These are phyloP conservation scores for Caerostris darwini DNA, from an alignment of 1,140 invertebrate genomes.

Conservation along the genomic window DNA sequence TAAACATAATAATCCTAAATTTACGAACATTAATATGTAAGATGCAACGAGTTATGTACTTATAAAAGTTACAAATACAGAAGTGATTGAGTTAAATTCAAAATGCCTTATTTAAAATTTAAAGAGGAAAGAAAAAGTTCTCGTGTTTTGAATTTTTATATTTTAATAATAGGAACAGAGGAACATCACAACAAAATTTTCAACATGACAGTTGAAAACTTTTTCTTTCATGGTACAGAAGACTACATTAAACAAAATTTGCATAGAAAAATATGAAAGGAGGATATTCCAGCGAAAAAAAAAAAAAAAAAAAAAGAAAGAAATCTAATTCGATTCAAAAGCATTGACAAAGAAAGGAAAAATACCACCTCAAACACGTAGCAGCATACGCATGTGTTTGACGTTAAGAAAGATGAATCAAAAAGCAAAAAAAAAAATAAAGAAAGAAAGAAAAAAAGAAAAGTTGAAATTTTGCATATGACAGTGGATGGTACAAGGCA, in stretches of 20 bases:
- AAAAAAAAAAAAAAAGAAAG: constrained; percentile 33
- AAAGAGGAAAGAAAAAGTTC: neutral
- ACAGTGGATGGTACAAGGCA: constrained; percentile 26
- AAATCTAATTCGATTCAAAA: constrained; percentile 51
- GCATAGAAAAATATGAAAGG: constrained; percentile 4
- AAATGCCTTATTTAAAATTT: neutral
- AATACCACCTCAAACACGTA: constrained; percentile 66
- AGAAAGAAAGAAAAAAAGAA: constrained; percentile 16
- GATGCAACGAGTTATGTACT: no score
- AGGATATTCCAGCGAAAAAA: neutral
- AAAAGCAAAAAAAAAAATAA: constrained; percentile 38
- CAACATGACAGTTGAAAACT: neutral
- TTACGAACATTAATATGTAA: no score
- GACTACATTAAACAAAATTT: constrained; percentile 18
- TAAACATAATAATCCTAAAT: no score
- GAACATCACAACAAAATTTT: neutral
- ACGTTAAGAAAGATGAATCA: constrained; percentile 43
- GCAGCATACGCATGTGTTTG: constrained; percentile 43
- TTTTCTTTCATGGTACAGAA: neutral
- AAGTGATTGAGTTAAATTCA: no score
- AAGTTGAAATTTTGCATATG: constrained; percentile 66
- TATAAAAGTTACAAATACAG: no score
- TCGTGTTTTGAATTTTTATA: neutral
- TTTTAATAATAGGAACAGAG: neutral
- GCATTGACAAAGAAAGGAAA: constrained; percentile 29